Base-by-base conservation (phyloP, 2,113 vertebrate species). In the Tragulus kanchil region DNA sequence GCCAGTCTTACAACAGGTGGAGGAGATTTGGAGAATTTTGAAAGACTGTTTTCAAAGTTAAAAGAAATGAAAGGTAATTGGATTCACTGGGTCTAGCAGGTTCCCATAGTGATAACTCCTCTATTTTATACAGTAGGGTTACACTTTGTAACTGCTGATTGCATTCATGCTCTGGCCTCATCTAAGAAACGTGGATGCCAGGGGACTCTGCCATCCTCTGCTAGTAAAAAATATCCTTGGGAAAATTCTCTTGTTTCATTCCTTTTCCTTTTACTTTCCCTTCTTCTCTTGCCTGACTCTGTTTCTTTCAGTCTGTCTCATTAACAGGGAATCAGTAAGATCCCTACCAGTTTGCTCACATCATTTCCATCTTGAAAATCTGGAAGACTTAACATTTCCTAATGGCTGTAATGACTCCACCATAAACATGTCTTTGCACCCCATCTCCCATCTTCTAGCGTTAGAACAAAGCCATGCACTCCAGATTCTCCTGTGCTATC, bases 41-140 rank as follows among this genome's bases (percentile, higher is more conserved):
- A 99, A 89, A 99, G 99, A 69, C 99, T 99, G 0, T 99, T 99
- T 91, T 99, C 99, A 75, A 99, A 99, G 99, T 98, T 99, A 94
- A 99, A 99, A 96, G 99, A 99, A 98, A 99, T 99, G 99, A 99
- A 99, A 99, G 99, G 99, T 99, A 98, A 95, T 45, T 28, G 25
- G 31, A 56, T 82, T 25, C 4, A 1, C 67, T 21, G 3, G 42
- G 50, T 85, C 89, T 92, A 23, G 12, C 19, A 31, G 11, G 13
- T 58, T 85, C 28, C 19, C 31, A 0, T 64, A 16, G 3, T 16
- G 28, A 42, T 54, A 19, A 19, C 62, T 54, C 5, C 17, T 62
- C 12, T 59, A 0, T 73, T 90, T 75, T 88, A 21, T 58, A 2
- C 67, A 4, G 26, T 52, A 73, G 78, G 61, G 16, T 69, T 87